Evolutionary conservation across 2,888 invertebrate species (phyloP).

Genomic region (Hipparchia sbordonii): DNA sequence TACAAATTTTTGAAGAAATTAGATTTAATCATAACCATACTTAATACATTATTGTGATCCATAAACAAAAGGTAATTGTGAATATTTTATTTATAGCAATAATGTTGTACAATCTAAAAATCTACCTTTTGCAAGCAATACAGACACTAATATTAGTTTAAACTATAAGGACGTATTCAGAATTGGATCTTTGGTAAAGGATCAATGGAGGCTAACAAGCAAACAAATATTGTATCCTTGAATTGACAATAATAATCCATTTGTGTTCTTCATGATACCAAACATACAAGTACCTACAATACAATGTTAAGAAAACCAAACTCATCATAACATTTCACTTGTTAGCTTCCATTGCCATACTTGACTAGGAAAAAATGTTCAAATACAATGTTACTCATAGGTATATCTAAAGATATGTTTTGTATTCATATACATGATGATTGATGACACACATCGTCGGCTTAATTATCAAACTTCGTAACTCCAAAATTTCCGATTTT

Average conservation of each 20-base stretch:
- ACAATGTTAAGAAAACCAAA: background rate
- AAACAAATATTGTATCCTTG: slow-evolving; percentile 5
- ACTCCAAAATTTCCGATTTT: too few relatives aligned
- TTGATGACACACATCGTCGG: background rate
- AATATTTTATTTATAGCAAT: too few relatives aligned
- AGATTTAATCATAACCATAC: too few relatives aligned
- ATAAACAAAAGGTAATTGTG: too few relatives aligned
- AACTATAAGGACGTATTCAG: slow-evolving; percentile 30
- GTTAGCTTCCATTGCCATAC: slow-evolving; percentile 29
- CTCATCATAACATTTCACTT: slow-evolving; percentile 9
- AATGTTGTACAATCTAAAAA: slow-evolving; percentile 16
- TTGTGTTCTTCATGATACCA: too few relatives aligned
- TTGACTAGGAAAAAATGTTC: slow-evolving; percentile 37
- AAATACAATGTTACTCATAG: slow-evolving; percentile 16
- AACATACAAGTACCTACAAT: background rate
- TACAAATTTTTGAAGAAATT: too few relatives aligned
- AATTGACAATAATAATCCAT: background rate
- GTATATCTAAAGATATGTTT: slow-evolving; percentile 29
- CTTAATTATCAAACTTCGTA: too few relatives aligned
- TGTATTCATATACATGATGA: background rate
- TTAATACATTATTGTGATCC: too few relatives aligned
- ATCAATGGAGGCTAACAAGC: slow-evolving; percentile 27
- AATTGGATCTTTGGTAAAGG: slow-evolving; percentile 36
- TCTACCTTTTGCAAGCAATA: slow-evolving; percentile 15
- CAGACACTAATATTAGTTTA: slow-evolving; percentile 11